Evolutionary conservation across 2,113 vertebrate genomes (phyloP), one percentile per base, ranked within the genome.

Genomic region (Apodemus sylvaticus): DNA sequence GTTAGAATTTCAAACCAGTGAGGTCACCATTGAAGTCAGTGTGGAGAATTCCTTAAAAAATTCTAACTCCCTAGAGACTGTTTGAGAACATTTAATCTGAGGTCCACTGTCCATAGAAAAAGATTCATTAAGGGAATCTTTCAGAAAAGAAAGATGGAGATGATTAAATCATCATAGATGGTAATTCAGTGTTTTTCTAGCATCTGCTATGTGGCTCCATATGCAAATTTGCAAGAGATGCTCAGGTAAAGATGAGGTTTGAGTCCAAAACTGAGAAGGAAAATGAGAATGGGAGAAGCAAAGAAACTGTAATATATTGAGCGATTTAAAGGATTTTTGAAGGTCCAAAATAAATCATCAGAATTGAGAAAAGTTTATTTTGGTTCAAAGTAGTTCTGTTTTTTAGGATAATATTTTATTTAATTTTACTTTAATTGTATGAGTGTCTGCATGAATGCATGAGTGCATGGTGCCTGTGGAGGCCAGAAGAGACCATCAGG

Each of bases 21-120:
- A 9, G 7, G 24, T 51, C 9, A 55, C 31, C 17, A 55, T 55
- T 51, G 19, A n/a, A 81, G 19, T n/a, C 51, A 79, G 51, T 79
- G 31, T 79, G 31, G 8, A 79, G 77, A 78, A 55, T 55, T 79
- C 31, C 17, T 79, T 4, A 36, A 20, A 78, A 58, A 19, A 48
- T n/a, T n/a, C 12, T 10, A 53, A 6, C n/a, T 90, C 9, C 39
- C 19, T 70, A 10, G 64, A 58, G 11, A 48, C 36, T 31, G 29
- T 51, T 48, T 85, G 36, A 94, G 60, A 95, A 96, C 92, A 94
- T 22, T 74, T 68, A 93, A 60, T 24, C 51, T 34, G 12, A 24
- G 88, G 45, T 81, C n/a, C 14, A 93, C 22, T 29, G 24, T 93
- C 14, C n/a, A n/a, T 20, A 88, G 68, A 58, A 70, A 96, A 95